These are phyloP conservation scores for Rhizomys pruinosus DNA, from an alignment of 2,113 vertebrate species.

Conservation along the genomic window DNA sequence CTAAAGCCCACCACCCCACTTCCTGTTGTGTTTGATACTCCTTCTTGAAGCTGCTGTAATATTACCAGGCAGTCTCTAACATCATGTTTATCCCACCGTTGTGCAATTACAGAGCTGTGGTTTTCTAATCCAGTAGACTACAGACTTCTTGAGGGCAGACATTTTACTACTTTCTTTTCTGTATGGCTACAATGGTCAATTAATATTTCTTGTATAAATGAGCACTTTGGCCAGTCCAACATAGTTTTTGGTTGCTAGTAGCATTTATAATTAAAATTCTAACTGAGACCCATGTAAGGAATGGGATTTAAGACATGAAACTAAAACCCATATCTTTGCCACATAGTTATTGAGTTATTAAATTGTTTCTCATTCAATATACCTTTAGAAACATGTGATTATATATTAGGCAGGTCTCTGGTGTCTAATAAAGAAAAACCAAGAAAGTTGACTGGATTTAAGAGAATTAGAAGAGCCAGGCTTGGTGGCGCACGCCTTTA, in stretches of 20 bases:
- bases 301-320: not conserved
- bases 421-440: not conserved
- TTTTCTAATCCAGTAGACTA: not conserved
- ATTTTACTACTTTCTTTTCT: not conserved
- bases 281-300: not conserved
- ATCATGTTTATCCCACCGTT: not conserved
- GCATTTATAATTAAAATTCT: conserved; percentile 11
- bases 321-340: not conserved
- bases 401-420: not conserved
- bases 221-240: not conserved
- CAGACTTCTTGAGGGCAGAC: conserved; percentile 5
- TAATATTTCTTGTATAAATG: conserved; percentile 8
- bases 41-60: not conserved
- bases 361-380: conserved; percentile 45
- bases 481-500: not conserved
- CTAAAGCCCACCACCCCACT: not conserved
- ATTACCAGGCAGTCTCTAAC: not conserved
- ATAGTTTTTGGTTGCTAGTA: not conserved
- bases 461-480: no score
- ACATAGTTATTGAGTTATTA: conserved; percentile 29
- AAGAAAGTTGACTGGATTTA: not conserved
- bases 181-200: not conserved
- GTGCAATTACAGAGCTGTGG: not conserved
- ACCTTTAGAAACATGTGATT: not conserved
- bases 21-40: not conserved